Conservation (phyloP, 2,113 vertebrate species). For the Acinonyx jubatus region DNA sequence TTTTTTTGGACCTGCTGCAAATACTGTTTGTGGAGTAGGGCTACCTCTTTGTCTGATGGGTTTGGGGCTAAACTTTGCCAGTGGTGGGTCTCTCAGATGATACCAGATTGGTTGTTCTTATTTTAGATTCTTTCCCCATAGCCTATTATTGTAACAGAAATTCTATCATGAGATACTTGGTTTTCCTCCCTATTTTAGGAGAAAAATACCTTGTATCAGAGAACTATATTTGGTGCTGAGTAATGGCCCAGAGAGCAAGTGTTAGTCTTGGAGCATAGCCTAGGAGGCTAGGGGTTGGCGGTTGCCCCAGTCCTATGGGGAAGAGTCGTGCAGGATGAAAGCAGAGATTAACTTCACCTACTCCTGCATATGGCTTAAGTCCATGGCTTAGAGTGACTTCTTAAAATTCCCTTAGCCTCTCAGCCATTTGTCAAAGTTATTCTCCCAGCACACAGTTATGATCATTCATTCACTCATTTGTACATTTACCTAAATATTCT, state of each 20-base stretch:
- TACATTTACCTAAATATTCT: conserved; percentile 35
- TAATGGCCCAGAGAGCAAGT: neutral
- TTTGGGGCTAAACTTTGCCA: neutral
- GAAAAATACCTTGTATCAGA: neutral
- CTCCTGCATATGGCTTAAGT: neutral
- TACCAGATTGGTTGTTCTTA: neutral
- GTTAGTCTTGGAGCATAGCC: neutral
- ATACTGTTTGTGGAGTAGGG: neutral
- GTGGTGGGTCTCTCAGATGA: neutral
- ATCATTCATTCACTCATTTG: neutral
- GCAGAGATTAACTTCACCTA: neutral
- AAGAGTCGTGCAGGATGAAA: neutral
- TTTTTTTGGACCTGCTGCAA: neutral
- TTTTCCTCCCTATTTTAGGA: conserved; percentile 27
- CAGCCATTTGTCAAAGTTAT: neutral
- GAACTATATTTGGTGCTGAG: neutral
- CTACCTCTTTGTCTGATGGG: neutral
- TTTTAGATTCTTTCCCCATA: neutral
- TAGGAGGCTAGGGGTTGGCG: neutral
- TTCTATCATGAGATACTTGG: neutral
- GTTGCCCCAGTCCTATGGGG: neutral
- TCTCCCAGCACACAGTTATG: neutral
- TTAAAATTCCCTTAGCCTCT: neutral
- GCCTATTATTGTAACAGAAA: neutral
- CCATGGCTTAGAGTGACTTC: neutral